phyloP scores from a whole-genome alignment of 2,113 vertebrate genomes.

The Urocolius indicus region DNA sequence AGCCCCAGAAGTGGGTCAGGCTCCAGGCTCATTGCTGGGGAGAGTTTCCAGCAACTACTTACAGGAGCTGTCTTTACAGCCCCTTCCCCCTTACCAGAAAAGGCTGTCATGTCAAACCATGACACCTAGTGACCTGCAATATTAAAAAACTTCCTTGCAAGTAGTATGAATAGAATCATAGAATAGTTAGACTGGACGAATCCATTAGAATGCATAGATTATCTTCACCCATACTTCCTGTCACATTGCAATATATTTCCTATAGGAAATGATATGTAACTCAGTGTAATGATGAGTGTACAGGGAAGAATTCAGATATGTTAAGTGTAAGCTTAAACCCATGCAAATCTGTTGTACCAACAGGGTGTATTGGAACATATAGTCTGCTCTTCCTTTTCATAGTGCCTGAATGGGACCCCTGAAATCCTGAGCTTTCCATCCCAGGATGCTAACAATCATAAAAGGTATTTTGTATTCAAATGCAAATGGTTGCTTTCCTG shows the following conservation, averaged over 20 bases:
- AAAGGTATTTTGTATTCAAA: neutral
- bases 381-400: neutral
- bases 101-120: too few relatives aligned
- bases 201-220: too few relatives aligned
- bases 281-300: neutral
- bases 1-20: too few relatives aligned
- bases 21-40: too few relatives aligned
- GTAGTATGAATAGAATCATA: too few relatives aligned
- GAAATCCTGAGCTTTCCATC: neutral
- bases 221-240: neutral
- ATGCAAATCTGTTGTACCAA: neutral
- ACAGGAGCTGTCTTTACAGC: too few relatives aligned
- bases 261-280: fast-evolving
- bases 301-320: neutral
- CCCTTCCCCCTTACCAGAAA: too few relatives aligned
- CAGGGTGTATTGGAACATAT: too few relatives aligned
- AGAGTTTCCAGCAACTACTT: too few relatives aligned
- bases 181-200: too few relatives aligned
- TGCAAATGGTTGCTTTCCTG: neutral
- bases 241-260: neutral
- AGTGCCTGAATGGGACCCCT: neutral
- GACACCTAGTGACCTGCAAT: neutral
- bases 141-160: neutral
- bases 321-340: neutral
- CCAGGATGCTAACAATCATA: neutral